phyloP scores from a whole-genome alignment of 1,140 invertebrate genomes.

The Trachelipus rathkii region DNA sequence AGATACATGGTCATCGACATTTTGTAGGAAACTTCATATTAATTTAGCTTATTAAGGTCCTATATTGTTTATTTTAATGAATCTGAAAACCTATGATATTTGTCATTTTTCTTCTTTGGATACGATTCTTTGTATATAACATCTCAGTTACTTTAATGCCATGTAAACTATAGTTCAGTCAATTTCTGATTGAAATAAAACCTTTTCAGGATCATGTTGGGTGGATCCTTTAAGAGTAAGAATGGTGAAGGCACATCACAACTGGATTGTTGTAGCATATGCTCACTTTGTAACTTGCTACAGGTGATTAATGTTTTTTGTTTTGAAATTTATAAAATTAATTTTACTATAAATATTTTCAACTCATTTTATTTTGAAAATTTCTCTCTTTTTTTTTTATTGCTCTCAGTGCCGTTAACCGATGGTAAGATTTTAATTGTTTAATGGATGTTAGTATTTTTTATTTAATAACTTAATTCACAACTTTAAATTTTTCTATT shows the following conservation, averaged over 20 bases:
- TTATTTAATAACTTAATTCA: too few species aligned
- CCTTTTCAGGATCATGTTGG: conserved; percentile 55
- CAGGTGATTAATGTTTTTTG: conserved; percentile 57
- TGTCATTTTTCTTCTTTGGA: too few species aligned
- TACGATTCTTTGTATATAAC: too few species aligned
- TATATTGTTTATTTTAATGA: too few species aligned
- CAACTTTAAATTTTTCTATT: too few species aligned
- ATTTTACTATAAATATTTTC: background rate
- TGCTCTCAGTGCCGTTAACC: conserved; percentile 1
- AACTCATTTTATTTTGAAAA: background rate
- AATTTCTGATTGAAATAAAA: too few species aligned
- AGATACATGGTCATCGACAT: too few species aligned
- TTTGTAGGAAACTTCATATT: too few species aligned
- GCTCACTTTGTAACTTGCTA: conserved; percentile 93
- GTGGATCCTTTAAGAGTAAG: conserved; percentile 80
- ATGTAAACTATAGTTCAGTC: too few species aligned
- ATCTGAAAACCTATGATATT: too few species aligned
- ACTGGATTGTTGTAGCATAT: conserved; percentile 95
- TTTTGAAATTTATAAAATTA: background rate
- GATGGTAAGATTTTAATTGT: background rate
- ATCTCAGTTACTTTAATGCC: too few species aligned
- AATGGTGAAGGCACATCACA: conserved; percentile 94
- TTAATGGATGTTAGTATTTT: background rate
- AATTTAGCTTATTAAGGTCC: too few species aligned
- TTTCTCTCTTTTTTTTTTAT: background rate